Evolutionary conservation across 53 echinoderm and acorn worm genomes (phyloP).

Genomic region (Paracentrotus lividus): DNA sequence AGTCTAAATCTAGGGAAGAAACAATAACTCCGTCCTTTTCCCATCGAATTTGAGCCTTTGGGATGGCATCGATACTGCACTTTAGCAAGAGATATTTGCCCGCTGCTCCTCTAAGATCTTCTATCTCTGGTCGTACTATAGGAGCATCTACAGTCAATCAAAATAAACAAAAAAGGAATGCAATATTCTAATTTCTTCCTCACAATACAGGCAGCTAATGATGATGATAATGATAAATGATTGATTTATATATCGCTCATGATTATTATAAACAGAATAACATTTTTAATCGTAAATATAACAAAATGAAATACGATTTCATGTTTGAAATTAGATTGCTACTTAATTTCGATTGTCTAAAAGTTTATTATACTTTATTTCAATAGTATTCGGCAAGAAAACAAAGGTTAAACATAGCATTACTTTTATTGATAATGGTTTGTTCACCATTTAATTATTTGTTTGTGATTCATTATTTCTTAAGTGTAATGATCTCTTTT

Average conservation of each 20-base stretch:
- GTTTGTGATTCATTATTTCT: too few species aligned
- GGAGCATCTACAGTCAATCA: slow-evolving; percentile 22
- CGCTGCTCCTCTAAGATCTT: background rate
- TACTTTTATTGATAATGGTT: too few species aligned
- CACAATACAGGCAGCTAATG: background rate
- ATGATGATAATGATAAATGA: background rate
- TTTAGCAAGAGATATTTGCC: slow-evolving; percentile 8
- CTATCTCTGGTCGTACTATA: background rate
- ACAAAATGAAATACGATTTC: too few species aligned
- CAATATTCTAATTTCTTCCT: background rate
- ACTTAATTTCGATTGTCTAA: too few species aligned
- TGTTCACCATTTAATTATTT: too few species aligned
- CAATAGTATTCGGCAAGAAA: too few species aligned
- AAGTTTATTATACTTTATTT: too few species aligned
- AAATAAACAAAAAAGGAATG: background rate
- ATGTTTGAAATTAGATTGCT: too few species aligned
- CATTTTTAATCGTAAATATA: too few species aligned
- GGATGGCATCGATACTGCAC: slow-evolving; percentile 4
- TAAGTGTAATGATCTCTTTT: too few species aligned
- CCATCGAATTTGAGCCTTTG: slow-evolving; percentile 8
- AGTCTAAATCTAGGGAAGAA: background rate
- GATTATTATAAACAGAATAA: too few species aligned
- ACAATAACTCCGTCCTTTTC: slow-evolving; percentile 18
- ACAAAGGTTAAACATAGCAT: too few species aligned
- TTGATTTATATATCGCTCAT: background rate